Evolutionary conservation across 2,888 invertebrate genomes (phyloP).

Genomic region (Idaea dimidiata): DNA sequence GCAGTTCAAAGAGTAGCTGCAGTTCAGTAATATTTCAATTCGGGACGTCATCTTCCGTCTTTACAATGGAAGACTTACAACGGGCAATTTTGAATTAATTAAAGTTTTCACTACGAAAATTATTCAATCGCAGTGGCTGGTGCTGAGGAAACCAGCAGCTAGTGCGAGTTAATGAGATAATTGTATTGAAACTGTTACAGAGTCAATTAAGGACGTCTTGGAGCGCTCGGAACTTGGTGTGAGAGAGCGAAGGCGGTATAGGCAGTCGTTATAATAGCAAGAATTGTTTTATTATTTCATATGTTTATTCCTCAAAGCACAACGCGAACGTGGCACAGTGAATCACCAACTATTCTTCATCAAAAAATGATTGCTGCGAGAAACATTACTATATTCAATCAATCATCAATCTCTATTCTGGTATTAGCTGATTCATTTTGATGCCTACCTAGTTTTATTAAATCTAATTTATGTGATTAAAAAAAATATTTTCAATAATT

Average conservation of each 20-base stretch:
- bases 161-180: slow-evolving; percentile 31
- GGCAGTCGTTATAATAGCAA: slow-evolving; percentile 5
- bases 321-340: too few species aligned
- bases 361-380: too few species aligned
- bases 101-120: slow-evolving; percentile 22
- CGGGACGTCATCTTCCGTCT: neutral
- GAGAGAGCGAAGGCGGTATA: slow-evolving; percentile 15
- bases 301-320: too few species aligned
- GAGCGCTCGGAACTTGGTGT: slow-evolving; percentile 15
- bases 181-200: slow-evolving; percentile 39
- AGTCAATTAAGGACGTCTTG: slow-evolving; percentile 44
- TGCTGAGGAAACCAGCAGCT: neutral
- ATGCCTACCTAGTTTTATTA: too few species aligned
- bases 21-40: neutral
- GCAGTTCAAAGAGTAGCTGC: neutral
- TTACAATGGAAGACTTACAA: neutral
- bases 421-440: too few species aligned
- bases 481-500: too few species aligned
- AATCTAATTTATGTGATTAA: too few species aligned
- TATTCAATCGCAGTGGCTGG: slow-evolving; percentile 26
- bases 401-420: too few species aligned
- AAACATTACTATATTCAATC: too few species aligned
- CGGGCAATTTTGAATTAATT: slow-evolving; percentile 29
- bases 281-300: too few species aligned
- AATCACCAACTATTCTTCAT: too few species aligned